A percentile compares a stretch with the other conserved stretches of the same genome.
phyloP scores from a whole-genome alignment of 2,888 invertebrate genomes.

The Thyatira batis region DNA sequence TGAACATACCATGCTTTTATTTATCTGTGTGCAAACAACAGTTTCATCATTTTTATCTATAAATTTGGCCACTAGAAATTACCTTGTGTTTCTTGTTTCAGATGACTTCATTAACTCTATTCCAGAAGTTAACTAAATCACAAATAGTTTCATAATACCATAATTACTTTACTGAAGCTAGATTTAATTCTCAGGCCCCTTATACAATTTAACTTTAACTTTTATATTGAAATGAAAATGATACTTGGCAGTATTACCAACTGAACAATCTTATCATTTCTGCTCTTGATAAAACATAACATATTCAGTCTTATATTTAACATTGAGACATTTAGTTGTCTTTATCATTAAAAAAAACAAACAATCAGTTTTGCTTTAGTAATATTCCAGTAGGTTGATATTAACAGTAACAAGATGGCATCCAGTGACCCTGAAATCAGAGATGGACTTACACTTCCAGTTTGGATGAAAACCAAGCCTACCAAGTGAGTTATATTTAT shows the following conservation, averaged over 20 bases:
- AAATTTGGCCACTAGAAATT: neutral
- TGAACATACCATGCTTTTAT: too few species aligned
- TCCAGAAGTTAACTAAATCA: slow-evolving; percentile 60
- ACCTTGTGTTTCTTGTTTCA: slow-evolving; percentile 63
- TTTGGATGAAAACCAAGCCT: slow-evolving; percentile 89
- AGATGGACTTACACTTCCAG: slow-evolving; percentile 85
- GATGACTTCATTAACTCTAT: slow-evolving; percentile 61
- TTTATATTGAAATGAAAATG: slow-evolving; percentile 30
- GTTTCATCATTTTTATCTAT: slow-evolving; percentile 8
- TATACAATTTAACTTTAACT: slow-evolving; percentile 24
- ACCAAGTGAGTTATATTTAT: slow-evolving; percentile 63
- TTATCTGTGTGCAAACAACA: too few species aligned
- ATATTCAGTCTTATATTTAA: slow-evolving; percentile 46
- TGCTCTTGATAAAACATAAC: slow-evolving; percentile 68
- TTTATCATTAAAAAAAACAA: slow-evolving; percentile 19
- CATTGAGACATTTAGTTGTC: slow-evolving; percentile 36
- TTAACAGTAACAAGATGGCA: slow-evolving; percentile 52
- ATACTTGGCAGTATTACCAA: slow-evolving; percentile 47
- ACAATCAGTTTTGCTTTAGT: slow-evolving; percentile 11
- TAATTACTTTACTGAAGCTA: slow-evolving; percentile 15
- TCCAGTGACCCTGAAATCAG: slow-evolving; percentile 83
- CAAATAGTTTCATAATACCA: slow-evolving; percentile 67
- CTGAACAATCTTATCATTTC: slow-evolving; percentile 72
- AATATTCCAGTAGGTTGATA: slow-evolving; percentile 11
- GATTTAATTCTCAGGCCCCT: slow-evolving; percentile 23